Base-by-base conservation (phyloP, 2,888 invertebrate species). In the Diploptera punctata region DNA sequence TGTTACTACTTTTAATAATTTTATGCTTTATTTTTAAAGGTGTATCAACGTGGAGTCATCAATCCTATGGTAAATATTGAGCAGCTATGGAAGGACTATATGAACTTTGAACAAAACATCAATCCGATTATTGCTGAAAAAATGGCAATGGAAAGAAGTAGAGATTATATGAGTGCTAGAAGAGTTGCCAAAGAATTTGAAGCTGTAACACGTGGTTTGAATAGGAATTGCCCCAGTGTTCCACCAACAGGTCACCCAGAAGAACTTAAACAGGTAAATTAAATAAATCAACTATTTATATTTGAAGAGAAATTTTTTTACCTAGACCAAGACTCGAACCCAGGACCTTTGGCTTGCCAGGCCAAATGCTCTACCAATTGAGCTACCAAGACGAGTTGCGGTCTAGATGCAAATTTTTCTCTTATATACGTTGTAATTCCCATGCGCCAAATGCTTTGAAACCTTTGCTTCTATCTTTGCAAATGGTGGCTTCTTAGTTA, bases 31-130 rank as follows among this genome's bases (percentile, higher is more conserved):
- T 44, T 43, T 7, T 38, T 67, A 52, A 33, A 72, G 68, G 93
- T 97, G 0, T 99, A 98, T 82, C 99, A 99, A 83, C 88, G 96
- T 73, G 98, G 97, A 0, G 95, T 98, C 0, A 91, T 97, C 29
- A 99, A 97, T 67, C 99, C 99, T 0, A 97, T 99, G 87, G 92
- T 96, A 57, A 98, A 98, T 73, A 97, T 99, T 80, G 99, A 99
- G 81, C 92, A 94, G 0, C 85, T 99, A 21, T 96, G 96, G 96
- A 98, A 98, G 80, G 99, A 99, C 79, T 99, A 99, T 83, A 97
- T 98, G 78, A 89, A 92, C 0, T 99, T 98, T 80, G 99, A 99
- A 83, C 93, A 98, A 83, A 91, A 92, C 77, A 95, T 98, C 73
- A 95, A 95, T 83, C 90, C 91, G 2, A 90, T 93, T 77, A 91